Evolutionary conservation across 2,113 vertebrate genomes (phyloP), one percentile per base, ranked within the genome.

Genomic region (Xyrauchen texanus): DNA sequence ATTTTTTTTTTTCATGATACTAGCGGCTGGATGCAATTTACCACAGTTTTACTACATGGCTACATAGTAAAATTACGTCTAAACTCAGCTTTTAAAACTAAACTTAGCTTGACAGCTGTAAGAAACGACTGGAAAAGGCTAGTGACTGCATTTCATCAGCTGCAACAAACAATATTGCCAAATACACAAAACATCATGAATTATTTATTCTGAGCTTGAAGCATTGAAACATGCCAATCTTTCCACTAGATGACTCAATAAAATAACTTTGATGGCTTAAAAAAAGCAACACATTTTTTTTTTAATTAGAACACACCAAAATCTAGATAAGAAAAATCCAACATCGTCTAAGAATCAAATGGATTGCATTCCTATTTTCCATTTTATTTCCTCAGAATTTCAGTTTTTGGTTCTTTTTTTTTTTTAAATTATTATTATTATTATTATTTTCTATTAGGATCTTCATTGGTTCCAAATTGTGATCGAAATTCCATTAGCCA

Each of bases 101-200:
- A 58, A 34, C 21, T 34, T 34, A 1, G 21, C 21, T 34, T 34
- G 21, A 58, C 55, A 58, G 55, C 55, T 58, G 55, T 5, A 7
- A 58, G 55, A 3, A 58, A 58, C 13, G 15, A 58, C 55, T 58
- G 55, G 55, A 58, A 58, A 58, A 58, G 15, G 55, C 55, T 58
- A n/a, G 55, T n/a, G 55, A 15, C 55, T 58, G 55, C 55, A 58
- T 58, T 58, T 58, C 55, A 58, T 58, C 55, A 58, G 13, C 55
- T 15, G 55, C 13, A n/a, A 58, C 7, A 58, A 58, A 58, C 55
- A 58, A 58, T 15, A 58, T 6, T 58, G 55, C 55, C n/a, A 58
- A 58, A 58, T 58, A 58, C 13, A 15, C 55, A 58, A 15, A 58
- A 58, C n/a, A n/a, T n/a, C n/a, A 6, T 15, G 55, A 58, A 58